phyloP scores from a whole-genome alignment of 2,113 vertebrate genomes.

The Pogonocichla stellata region DNA sequence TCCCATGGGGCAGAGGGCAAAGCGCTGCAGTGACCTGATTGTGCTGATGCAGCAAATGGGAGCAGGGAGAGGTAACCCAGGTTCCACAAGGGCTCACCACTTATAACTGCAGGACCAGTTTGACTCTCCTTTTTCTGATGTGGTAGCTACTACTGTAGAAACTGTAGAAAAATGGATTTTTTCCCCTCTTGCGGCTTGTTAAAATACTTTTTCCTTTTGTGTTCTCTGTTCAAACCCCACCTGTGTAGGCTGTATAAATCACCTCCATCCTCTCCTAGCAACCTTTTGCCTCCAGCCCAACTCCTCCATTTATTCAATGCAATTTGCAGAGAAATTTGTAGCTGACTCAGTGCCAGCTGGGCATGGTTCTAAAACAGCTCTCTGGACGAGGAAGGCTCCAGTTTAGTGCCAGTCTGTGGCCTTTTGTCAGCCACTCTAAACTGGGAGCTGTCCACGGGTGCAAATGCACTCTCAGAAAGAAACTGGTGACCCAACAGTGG shows the following conservation, averaged over 20 bases:
- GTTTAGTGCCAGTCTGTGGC: background rate
- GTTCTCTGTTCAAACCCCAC: background rate
- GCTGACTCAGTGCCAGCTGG: conserved; percentile 5
- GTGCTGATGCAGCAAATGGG: background rate
- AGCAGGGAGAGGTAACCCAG: background rate
- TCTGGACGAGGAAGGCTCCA: background rate
- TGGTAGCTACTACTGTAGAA: background rate
- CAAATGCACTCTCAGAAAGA: background rate
- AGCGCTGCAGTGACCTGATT: background rate
- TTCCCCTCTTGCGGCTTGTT: background rate
- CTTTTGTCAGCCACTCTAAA: background rate
- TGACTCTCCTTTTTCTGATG: background rate
- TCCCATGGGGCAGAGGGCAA: background rate
- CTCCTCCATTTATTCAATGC: background rate
- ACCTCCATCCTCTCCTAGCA: conserved; percentile 37
- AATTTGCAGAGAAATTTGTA: conserved; percentile 17
- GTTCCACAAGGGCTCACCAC: background rate
- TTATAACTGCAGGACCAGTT: background rate
- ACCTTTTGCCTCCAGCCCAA: conserved; percentile 30
- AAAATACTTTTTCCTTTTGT: background rate
- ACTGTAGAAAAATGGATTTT: background rate
- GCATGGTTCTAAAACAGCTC: background rate
- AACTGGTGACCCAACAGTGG: background rate
- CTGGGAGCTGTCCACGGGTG: background rate
- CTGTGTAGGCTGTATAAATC: background rate